Base-by-base conservation (phyloP, 2,113 vertebrate genomes). In the Corythornis vintsioides region DNA sequence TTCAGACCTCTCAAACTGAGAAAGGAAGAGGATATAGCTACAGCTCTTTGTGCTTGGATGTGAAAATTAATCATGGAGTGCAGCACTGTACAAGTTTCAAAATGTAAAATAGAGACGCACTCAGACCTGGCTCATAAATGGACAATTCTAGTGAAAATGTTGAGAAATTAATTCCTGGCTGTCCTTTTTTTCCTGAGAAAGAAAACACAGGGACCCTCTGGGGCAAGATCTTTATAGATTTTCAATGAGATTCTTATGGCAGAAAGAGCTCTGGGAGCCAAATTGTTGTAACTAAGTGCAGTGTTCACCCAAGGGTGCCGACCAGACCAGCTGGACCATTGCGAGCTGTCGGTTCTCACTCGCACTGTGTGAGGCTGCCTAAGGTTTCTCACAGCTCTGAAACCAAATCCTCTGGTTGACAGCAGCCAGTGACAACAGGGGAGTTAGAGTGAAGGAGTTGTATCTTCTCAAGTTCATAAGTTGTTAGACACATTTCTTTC, bases 271-370 rank as follows among this genome's bases (percentile, higher is more conserved):
- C 95, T 97, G 95, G 93, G 96, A 98, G 97, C 94, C 96, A 96
- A 97, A 98, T 98, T 96, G 42, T 97, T 98, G 93, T 89, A 96
- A 97, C 96, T 96, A 96, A 96, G 96, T 93, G 94, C 84, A 93
- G 93, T 5, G 3, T 84, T 94, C 96, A 95, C 92, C 95, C 94
- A 95, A 97, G 97, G 96, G 95, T 13, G 24, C 86, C 94, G 95
- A 97, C 97, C 94, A 91, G 95, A 96, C 93, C 56, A 77, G 83
- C 89, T 88, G 67, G 85, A 74, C 94, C 22, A 19, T 96, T 90
- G 84, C 83, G 75, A 75, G 86, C 90, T 97, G 97, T 96, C 96
- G 94, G 96, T 95, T 93, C 94, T 96, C 93, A 83, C 92, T 95
- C 65, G 86, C 77, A 21, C 89, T 71, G 73, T 81, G 56, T 63